Evolutionary conservation across 30 jellyfish, hydroid and myxozoan genomes (phyloP).

Genomic region (Hydra vulgaris): DNA sequence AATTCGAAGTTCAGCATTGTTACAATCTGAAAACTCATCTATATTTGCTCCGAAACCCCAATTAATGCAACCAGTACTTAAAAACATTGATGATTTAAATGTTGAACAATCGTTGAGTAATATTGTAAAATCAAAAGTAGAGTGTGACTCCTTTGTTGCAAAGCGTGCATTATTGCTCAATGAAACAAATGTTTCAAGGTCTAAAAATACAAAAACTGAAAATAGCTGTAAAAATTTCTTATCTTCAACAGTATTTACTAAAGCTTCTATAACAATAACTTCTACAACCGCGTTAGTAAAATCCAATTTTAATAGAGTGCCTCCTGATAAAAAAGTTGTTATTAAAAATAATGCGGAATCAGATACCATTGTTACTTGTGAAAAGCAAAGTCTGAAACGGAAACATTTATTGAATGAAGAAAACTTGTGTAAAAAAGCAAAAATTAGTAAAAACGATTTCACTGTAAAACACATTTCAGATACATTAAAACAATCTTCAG

Average conservation of each 20-base stretch:
- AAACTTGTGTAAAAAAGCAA: background rate
- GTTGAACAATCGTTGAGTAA: background rate
- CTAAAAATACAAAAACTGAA: background rate
- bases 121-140: background rate
- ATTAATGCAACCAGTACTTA: background rate
- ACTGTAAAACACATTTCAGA: too few relatives aligned
- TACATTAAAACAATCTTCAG: background rate
- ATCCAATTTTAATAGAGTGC: too few relatives aligned
- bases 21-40: slow-evolving; percentile 21
- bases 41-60: slow-evolving; percentile 22
- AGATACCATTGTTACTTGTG: background rate
- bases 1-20: slow-evolving; percentile 32
- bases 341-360: background rate
- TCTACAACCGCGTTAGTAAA: too few relatives aligned
- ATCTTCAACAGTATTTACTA: too few relatives aligned
- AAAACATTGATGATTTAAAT: background rate
- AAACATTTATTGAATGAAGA: background rate
- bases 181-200: background rate
- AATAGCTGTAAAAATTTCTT: too few relatives aligned
- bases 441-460: background rate
- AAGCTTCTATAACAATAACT: too few relatives aligned
- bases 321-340: too few relatives aligned
- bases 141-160: background rate
- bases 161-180: background rate
- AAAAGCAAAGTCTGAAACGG: background rate